Percentiles rank a stretch among this genome's conserved stretches.
Evolutionary conservation across 92 coral and sea anemone genomes (phyloP).

Genomic region (Diadumene lineata): DNA sequence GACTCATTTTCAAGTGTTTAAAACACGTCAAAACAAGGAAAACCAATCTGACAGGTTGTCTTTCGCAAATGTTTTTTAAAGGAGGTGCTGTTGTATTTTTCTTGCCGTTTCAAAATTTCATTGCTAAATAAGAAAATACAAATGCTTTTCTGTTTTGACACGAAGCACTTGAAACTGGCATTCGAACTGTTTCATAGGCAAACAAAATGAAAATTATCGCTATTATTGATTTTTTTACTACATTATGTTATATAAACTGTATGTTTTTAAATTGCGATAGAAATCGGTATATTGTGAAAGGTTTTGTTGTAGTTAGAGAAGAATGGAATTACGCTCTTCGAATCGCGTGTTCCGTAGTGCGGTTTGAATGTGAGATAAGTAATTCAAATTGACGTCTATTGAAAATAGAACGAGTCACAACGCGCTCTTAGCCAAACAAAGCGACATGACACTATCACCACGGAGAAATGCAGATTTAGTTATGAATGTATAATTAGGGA

Average conservation of each 20-base stretch:
- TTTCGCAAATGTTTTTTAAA: constrained; percentile 10
- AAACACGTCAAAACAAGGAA: constrained; percentile 8
- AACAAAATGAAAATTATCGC: constrained; percentile 3
- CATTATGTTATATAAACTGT: background rate
- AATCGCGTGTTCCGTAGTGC: constrained; percentile 6
- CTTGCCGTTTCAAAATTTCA: background rate
- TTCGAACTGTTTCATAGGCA: background rate
- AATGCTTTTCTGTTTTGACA: background rate
- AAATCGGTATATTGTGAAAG: background rate
- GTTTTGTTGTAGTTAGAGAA: background rate
- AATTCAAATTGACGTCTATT: constrained; percentile 13
- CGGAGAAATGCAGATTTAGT: constrained; percentile 65
- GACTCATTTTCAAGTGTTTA: constrained; percentile 9
- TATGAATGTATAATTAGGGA: constrained; percentile 61
- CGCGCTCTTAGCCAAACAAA: constrained; percentile 40
- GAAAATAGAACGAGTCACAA: constrained; percentile 32
- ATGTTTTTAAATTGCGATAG: background rate
- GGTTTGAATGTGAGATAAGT: constrained; percentile 20
- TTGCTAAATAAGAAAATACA: background rate
- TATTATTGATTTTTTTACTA: background rate
- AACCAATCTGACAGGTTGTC: constrained; percentile 3
- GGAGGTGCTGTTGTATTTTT: constrained; percentile 24
- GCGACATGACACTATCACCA: constrained; percentile 45
- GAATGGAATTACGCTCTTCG: background rate
- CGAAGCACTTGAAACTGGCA: constrained; percentile 13